Evolutionary conservation across 2,797 vertebrate species (phyloP), one percentile per base, ranked within the genome.

Genomic region (Xenopus petersii): DNA sequence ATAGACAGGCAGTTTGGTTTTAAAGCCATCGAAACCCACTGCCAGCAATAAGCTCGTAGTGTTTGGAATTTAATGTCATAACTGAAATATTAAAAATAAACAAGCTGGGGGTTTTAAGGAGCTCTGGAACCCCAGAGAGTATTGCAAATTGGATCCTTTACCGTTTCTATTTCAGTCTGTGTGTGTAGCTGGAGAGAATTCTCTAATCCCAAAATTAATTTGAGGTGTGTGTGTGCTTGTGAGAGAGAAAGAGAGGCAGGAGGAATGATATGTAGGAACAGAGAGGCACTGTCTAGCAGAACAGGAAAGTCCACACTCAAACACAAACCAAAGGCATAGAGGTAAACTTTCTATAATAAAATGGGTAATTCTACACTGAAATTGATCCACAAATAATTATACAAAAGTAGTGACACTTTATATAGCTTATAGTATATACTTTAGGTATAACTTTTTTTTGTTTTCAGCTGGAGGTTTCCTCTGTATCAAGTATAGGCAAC

Each of bases 171-270:
- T 67, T 67, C 73, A 61, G 65, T 5, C 64, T 74, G 64, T 67
- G 64, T 67, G 64, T 67, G 64, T 51, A 63, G 64, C 65, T 74
- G 71, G 71, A 65, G 64, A 54, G 62, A 65, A 51, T 59, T 73
- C 62, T 63, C 63, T 73, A 73, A 73, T 67, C 71, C 71, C 21
- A 66, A 66, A 67, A 74, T 66, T 74, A 66, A 74, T 66, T 67
- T 66, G 58, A 74, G 66, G 71, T 67, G 64, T 62, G 73, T 56
- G 66, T 21, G 21, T 21, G 21, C 26, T 2, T 54, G 42, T 67
- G 55, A 66, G 63, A 15, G 55, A 30, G 36, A 24, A 21, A 21
- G 26, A 61, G 56, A 61, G 56, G 15, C 55, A 74, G 13, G 48
- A 67, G 56, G n/a, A 26, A n/a, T 26, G 55, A 74, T 67, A 60